Evolutionary conservation across 2,888 invertebrate species (phyloP).

Genomic region (Uloborus plumipes): DNA sequence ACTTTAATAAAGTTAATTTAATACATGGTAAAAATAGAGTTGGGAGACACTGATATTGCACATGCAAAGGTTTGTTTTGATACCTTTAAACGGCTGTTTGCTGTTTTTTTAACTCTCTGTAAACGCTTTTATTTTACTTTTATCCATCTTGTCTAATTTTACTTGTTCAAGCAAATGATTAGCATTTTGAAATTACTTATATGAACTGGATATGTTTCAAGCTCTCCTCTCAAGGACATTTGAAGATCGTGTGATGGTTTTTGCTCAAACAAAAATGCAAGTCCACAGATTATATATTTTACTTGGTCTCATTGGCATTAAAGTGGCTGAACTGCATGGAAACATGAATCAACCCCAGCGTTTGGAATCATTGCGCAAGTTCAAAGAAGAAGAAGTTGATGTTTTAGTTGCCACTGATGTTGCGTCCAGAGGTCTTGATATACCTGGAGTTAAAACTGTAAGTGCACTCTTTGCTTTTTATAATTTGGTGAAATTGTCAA

Average conservation of each 20-base stretch:
- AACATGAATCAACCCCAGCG: conserved; percentile 96
- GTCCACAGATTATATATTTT: conserved; percentile 94
- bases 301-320: conserved; percentile 88
- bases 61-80: too few relatives aligned
- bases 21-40: too few relatives aligned
- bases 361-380: conserved; percentile 87
- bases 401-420: conserved; percentile 92
- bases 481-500: too few relatives aligned
- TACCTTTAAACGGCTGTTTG: too few relatives aligned
- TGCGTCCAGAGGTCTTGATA: conserved; percentile 94
- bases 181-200: too few relatives aligned
- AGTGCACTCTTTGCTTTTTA: neutral
- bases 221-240: conserved; percentile 90
- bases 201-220: conserved; percentile 4
- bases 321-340: conserved; percentile 92
- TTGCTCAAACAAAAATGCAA: conserved; percentile 96
- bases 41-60: too few relatives aligned
- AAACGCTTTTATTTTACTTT: too few relatives aligned
- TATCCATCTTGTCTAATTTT: too few relatives aligned
- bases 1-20: neutral
- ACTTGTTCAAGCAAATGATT: too few relatives aligned
- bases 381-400: conserved; percentile 82
- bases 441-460: conserved; percentile 94
- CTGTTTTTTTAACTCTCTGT: too few relatives aligned
- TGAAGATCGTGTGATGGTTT: conserved; percentile 90